These are phyloP conservation scores for Myotis findleyi DNA, from an alignment of 2,797 vertebrate genomes.

Conservation along the genomic window DNA sequence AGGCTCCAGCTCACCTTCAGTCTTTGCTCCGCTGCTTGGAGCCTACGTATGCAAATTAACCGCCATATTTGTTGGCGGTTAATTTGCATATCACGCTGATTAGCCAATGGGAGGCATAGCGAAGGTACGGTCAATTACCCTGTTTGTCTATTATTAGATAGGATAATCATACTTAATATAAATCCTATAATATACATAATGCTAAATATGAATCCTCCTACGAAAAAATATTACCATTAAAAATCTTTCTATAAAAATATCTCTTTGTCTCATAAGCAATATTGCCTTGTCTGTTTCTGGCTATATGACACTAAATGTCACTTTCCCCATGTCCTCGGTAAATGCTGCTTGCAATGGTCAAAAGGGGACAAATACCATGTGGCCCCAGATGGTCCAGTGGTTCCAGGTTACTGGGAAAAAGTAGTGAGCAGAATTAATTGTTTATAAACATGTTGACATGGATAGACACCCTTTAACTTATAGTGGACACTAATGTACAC, in stretches of 20 bases:
- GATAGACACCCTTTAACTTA: constrained; percentile 8
- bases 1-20: too few relatives aligned
- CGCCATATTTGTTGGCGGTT: too few relatives aligned
- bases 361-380: not conserved
- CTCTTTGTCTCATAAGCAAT: not conserved
- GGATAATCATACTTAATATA: not conserved
- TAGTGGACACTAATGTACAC: not conserved
- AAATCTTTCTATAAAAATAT: not conserved
- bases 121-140: too few relatives aligned
- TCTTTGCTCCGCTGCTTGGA: too few relatives aligned
- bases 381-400: not conserved
- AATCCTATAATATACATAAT: not conserved
- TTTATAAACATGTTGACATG: constrained; percentile 12
- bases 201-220: not conserved
- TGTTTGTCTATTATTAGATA: too few relatives aligned
- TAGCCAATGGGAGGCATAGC: too few relatives aligned
- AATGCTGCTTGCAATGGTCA: not conserved
- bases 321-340: not conserved
- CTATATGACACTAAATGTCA: not conserved
- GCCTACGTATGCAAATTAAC: too few relatives aligned
- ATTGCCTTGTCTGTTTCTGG: not conserved
- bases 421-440: constrained; percentile 15
- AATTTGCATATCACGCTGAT: too few relatives aligned
- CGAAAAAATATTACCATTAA: not conserved
- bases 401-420: not conserved